Conservation (phyloP, 2,888 invertebrate species). For the Ornithoptera alexandrae region DNA sequence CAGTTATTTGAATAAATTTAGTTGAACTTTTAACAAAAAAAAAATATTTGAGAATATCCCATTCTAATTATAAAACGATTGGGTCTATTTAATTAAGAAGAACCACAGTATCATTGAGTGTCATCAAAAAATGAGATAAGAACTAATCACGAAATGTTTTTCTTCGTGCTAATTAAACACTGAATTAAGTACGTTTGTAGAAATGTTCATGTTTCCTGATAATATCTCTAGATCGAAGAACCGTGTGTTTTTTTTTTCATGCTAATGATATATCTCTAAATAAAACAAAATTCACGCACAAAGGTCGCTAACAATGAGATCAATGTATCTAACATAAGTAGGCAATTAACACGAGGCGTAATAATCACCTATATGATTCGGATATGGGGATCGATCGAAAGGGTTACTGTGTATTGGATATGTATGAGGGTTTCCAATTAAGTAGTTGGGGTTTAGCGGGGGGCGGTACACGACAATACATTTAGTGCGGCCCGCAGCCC, state of each 20-base stretch:
- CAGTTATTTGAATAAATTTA: slow-evolving; percentile 72
- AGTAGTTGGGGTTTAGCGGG: slow-evolving; percentile 70
- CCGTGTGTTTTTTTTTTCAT: too few relatives aligned
- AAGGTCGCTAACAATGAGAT: neutral
- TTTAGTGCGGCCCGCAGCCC: slow-evolving; percentile 58
- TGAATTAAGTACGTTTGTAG: too few relatives aligned
- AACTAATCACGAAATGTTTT: too few relatives aligned
- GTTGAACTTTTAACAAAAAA: slow-evolving; percentile 45
- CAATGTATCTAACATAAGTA: slow-evolving; percentile 26
- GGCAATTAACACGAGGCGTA: slow-evolving; percentile 42
- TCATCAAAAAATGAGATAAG: too few relatives aligned
- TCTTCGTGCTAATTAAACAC: too few relatives aligned
- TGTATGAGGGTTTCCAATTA: slow-evolving; percentile 76
- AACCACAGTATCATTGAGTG: too few relatives aligned
- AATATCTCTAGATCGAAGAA: too few relatives aligned
- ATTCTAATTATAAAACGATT: too few relatives aligned
- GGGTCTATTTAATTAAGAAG: too few relatives aligned
- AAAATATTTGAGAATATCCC: too few relatives aligned
- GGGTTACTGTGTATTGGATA: slow-evolving; percentile 71
- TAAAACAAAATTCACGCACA: neutral
- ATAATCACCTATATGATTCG: slow-evolving; percentile 57
- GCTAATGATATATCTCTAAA: neutral
- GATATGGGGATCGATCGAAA: slow-evolving; percentile 60
- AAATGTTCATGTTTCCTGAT: too few relatives aligned
- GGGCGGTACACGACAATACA: slow-evolving; percentile 73